phyloP scores from a whole-genome alignment of 2,888 invertebrate genomes.

The Sesia apiformis region DNA sequence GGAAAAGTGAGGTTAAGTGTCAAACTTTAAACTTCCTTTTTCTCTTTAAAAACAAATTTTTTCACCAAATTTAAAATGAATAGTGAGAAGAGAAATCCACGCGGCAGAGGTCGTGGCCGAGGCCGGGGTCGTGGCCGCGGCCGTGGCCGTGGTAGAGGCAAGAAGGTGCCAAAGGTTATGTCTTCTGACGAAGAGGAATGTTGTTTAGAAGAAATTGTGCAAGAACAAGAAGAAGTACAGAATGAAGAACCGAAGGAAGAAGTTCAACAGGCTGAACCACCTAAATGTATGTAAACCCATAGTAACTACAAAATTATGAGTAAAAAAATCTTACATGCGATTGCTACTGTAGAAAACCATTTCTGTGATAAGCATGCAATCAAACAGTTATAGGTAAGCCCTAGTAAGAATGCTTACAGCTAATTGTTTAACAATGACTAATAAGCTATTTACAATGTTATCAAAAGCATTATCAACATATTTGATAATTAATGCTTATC shows the following conservation, averaged over 20 bases:
- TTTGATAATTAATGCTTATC: too few relatives aligned
- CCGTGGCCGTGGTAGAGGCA: slow-evolving; percentile 80
- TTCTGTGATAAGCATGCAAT: too few relatives aligned
- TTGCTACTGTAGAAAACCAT: too few relatives aligned
- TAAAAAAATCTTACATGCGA: too few relatives aligned
- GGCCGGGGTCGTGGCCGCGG: slow-evolving; percentile 85
- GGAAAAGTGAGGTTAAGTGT: too few relatives aligned
- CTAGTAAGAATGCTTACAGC: too few relatives aligned
- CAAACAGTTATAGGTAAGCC: too few relatives aligned
- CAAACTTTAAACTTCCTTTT: too few relatives aligned
- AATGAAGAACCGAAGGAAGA: slow-evolving; percentile 62
- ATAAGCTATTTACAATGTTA: too few relatives aligned
- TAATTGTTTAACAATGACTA: too few relatives aligned
- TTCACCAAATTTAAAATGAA: slow-evolving; percentile 40
- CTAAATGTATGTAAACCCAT: slow-evolving; percentile 56
- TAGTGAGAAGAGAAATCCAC: slow-evolving; percentile 75
- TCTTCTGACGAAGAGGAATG: slow-evolving; percentile 76
- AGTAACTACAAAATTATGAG: too few relatives aligned
- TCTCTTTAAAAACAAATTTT: neutral
- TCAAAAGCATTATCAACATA: too few relatives aligned
- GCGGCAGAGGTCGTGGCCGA: slow-evolving; percentile 85
- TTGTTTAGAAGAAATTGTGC: slow-evolving; percentile 62
- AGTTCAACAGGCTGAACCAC: slow-evolving; percentile 59
- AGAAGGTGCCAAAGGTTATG: slow-evolving; percentile 82
- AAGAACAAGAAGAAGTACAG: slow-evolving; percentile 66